phyloP scores from a whole-genome alignment of 2,797 vertebrate species.

The Myotis vivesi region DNA sequence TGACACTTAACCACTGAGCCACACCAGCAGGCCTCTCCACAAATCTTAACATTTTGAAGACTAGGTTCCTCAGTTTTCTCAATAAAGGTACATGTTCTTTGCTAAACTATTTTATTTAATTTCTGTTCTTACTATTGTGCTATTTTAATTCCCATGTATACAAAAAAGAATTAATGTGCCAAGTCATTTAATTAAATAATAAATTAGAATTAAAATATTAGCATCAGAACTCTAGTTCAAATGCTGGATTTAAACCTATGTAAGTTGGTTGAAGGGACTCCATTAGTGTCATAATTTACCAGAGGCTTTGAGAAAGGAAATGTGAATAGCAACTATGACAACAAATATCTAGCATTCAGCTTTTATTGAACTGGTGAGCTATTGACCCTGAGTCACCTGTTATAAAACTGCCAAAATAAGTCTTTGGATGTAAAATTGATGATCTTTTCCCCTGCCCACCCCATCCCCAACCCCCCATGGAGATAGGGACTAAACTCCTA shows the following conservation, averaged over 20 bases:
- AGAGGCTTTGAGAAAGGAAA: background rate
- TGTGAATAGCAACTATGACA: background rate
- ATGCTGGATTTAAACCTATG: constrained; percentile 3
- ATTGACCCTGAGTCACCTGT: background rate
- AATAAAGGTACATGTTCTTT: constrained; percentile 30
- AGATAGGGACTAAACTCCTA: constrained; percentile 15
- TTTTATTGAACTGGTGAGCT: background rate
- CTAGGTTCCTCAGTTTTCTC: constrained; percentile 7
- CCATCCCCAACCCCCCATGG: background rate
- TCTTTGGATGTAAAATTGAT: constrained; percentile 26
- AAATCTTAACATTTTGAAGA: constrained; percentile 31
- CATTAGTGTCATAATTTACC: background rate
- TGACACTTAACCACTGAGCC: too few species aligned
- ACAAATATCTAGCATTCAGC: background rate
- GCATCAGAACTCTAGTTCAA: constrained; percentile 32
- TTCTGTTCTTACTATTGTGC: constrained; percentile 43
- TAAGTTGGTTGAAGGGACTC: background rate
- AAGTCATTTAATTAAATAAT: constrained; percentile 61
- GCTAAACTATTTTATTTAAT: constrained; percentile 54
- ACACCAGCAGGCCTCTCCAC: too few species aligned
- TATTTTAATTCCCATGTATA: constrained; percentile 50
- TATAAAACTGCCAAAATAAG: constrained; percentile 6
- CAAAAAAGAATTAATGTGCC: constrained; percentile 54
- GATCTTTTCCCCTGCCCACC: background rate
- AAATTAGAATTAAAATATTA: constrained; percentile 62